Conservation (phyloP, 1,140 invertebrate genomes). For the Planococcus citri region DNA sequence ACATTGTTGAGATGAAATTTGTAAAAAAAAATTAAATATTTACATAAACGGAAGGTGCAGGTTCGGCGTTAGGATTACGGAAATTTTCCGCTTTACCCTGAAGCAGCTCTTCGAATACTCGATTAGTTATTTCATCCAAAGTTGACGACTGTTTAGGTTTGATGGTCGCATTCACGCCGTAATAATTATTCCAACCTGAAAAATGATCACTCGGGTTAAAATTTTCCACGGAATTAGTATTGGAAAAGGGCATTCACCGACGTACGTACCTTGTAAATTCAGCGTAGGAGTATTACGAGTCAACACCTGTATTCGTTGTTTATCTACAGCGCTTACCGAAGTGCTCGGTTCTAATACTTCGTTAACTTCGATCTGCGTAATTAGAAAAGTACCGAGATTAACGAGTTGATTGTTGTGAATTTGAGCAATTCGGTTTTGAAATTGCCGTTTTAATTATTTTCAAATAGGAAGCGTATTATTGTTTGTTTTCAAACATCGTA, state of each 20-base stretch:
- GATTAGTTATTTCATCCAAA: conserved; percentile 69
- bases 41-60: not conserved
- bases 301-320: conserved; percentile 38
- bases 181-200: conserved; percentile 21
- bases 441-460: not conserved
- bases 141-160: conserved; percentile 33
- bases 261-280: conserved; percentile 22
- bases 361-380: conserved; percentile 35
- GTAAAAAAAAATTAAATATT: not conserved
- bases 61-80: not conserved
- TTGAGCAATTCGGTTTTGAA: conserved; percentile 28
- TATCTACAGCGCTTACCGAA: conserved; percentile 42
- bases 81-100: conserved; percentile 41
- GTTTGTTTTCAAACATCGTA: too few species aligned
- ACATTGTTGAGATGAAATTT: too few species aligned
- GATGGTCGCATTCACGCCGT: not conserved
- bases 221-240: too few species aligned
- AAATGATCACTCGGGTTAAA: not conserved
- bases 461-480: too few species aligned
- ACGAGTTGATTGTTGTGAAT: conserved; percentile 16
- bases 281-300: conserved; percentile 29
- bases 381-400: too few species aligned
- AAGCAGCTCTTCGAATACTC: conserved; percentile 68
- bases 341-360: conserved; percentile 41
- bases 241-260: too few species aligned